These are phyloP conservation scores for Megaceryle torquata DNA, from an alignment of 2,113 vertebrate genomes.

Conservation along the genomic window DNA sequence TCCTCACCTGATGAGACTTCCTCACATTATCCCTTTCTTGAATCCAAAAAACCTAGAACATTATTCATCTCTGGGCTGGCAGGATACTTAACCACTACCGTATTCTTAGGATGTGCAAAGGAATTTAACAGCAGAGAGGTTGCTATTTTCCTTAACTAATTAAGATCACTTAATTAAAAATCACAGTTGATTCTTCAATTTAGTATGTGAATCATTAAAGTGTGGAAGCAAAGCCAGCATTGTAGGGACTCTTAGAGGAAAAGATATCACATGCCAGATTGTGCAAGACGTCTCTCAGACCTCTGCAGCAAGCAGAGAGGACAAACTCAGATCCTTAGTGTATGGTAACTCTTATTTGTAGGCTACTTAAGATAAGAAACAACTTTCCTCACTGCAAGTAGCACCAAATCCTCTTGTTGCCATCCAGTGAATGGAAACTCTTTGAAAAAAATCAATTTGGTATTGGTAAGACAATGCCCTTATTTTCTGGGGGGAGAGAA, in stretches of 20 bases:
- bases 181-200: neutral
- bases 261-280: neutral
- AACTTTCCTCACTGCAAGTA: neutral
- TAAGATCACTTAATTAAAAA: neutral
- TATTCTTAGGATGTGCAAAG: neutral
- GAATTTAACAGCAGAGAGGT: neutral
- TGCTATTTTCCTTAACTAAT: neutral
- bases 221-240: neutral
- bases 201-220: neutral
- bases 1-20: neutral
- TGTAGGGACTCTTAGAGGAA: neutral
- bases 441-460: neutral
- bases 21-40: neutral
- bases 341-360: neutral
- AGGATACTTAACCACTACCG: neutral
- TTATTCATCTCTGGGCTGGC: neutral
- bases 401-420: neutral
- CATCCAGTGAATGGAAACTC: neutral
- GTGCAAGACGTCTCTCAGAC: neutral
- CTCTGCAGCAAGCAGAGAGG: neutral
- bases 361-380: neutral
- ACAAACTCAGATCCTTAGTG: neutral
- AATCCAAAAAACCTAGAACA: neutral
- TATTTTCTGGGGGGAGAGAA: neutral
- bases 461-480: neutral